Base-by-base conservation (phyloP, 92 coral and sea anemone species). In the Nematostella vectensis region DNA sequence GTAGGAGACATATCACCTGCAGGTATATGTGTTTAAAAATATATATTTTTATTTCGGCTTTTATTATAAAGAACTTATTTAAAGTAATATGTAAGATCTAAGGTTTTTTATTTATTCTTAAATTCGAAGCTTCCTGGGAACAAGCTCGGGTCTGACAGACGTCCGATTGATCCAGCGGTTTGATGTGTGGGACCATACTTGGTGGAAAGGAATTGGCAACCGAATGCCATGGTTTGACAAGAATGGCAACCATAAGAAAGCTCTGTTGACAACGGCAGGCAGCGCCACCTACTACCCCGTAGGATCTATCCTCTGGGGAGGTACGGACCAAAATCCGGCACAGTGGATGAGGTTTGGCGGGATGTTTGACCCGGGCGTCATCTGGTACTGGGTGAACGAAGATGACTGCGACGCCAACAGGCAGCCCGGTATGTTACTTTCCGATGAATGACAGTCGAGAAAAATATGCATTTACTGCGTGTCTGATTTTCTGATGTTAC, bases 361-460 rank as follows among this genome's bases (percentile, higher is more conserved):
- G 25, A 75, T 75, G 75, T 11, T 15, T 12, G 61, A 60, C 27
- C 83, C 83, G 11, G 83, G 77, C 4, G 68, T 71, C 3, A 76
- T 76, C 42, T 76, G 83, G 83, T 76, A 76, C 33, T 76, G 83
- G 83, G 71, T 76, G 0, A 76, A 76, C 44, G 83, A 76, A 50
- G 83, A 76, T 27, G 83, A 76, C 56, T 76, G 83, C 50, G 77
- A 62, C 42, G 47, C 44, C 9, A 72, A 76, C 44, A 63, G 83
- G 21, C 40, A 68, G 43, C 76, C 77, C 47, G 71, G 83, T 56
- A 54, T 48, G 60, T 33, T n/a, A n/a, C n/a, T n/a, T n/a, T n/a
- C n/a, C n/a, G n/a, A n/a, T n/a, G n/a, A n/a, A n/a, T n/a, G n/a
- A n/a, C n/a, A n/a, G n/a, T n/a, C n/a, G n/a, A n/a, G n/a, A n/a